These are phyloP conservation scores for Leptobrachium leishanense DNA, from an alignment of 2,113 vertebrate species.

Conservation along the genomic window DNA sequence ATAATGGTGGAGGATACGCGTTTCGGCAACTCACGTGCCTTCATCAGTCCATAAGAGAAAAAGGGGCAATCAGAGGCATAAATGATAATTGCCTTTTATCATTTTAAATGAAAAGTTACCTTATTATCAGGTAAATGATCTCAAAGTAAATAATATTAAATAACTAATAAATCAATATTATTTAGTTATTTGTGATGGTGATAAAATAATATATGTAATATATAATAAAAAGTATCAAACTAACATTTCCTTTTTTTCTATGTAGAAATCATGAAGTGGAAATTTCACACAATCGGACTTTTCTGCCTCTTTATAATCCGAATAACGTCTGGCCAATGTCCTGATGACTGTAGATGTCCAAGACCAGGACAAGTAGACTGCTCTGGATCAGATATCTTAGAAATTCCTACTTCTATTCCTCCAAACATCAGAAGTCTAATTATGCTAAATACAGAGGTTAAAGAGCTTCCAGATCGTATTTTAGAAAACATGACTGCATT, in stretches of 20 bases:
- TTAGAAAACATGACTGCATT: slow-evolving; percentile 70
- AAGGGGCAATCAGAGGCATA: too few relatives aligned
- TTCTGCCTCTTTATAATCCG: slow-evolving; percentile 53
- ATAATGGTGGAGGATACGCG: too few relatives aligned
- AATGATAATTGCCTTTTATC: too few relatives aligned
- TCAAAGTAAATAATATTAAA: too few relatives aligned
- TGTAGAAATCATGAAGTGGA: slow-evolving; percentile 62
- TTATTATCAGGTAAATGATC: too few relatives aligned
- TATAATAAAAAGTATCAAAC: neutral
- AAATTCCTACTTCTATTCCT: slow-evolving; percentile 66
- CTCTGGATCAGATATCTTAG: slow-evolving; percentile 50
- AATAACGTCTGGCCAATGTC: slow-evolving; percentile 56
- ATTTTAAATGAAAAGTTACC: too few relatives aligned
- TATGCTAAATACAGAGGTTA: slow-evolving; percentile 67
- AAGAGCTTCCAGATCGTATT: slow-evolving; percentile 52
- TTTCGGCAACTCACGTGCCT: too few relatives aligned
- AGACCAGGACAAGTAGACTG: slow-evolving; percentile 69
- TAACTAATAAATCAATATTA: too few relatives aligned
- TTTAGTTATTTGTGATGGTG: too few relatives aligned
- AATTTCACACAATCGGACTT: slow-evolving; percentile 58
- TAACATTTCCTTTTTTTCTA: slow-evolving; percentile 25
- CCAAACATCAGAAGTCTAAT: slow-evolving; percentile 69
- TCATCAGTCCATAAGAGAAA: too few relatives aligned
- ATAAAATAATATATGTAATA: too few relatives aligned
- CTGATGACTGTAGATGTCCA: slow-evolving; percentile 64